Evolutionary conservation across 2,888 invertebrate genomes (phyloP).

Genomic region (Congeria kusceri): DNA sequence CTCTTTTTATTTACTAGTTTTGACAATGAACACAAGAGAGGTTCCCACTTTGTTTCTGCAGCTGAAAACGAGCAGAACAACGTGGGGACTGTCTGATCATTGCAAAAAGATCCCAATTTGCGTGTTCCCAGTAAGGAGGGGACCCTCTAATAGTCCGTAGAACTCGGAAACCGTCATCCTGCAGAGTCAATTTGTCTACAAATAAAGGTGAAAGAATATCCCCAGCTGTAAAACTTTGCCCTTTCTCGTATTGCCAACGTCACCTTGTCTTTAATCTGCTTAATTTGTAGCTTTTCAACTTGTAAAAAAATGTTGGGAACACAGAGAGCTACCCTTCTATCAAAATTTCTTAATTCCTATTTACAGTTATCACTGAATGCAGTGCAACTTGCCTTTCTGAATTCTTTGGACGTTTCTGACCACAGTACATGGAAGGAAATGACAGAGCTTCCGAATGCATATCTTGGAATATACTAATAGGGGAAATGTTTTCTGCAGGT

Average conservation of each 20-base stretch:
- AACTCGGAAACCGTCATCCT: slow-evolving; percentile 46
- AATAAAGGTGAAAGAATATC: slow-evolving; percentile 29
- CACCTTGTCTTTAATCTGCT: slow-evolving; percentile 40
- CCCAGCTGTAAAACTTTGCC: slow-evolving; percentile 34
- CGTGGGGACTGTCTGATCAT: slow-evolving; percentile 56
- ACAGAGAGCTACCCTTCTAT: slow-evolving; percentile 39
- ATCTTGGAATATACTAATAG: slow-evolving; percentile 26
- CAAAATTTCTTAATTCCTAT: slow-evolving; percentile 38
- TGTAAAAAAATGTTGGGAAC: slow-evolving; percentile 39
- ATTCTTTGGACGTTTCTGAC: slow-evolving; percentile 18
- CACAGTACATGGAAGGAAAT: slow-evolving; percentile 43
- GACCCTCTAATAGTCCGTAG: slow-evolving; percentile 41
- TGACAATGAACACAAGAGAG: slow-evolving; percentile 23
- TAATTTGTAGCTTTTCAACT: slow-evolving; percentile 37
- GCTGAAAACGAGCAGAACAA: slow-evolving; percentile 54
- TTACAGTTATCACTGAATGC: slow-evolving; percentile 40
- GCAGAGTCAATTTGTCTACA: slow-evolving; percentile 41
- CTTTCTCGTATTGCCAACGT: slow-evolving; percentile 31
- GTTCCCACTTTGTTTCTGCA: slow-evolving; percentile 45
- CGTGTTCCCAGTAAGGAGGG: slow-evolving; percentile 53
- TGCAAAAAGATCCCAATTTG: slow-evolving; percentile 54
- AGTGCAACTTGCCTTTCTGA: slow-evolving; percentile 29
- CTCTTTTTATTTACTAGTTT: slow-evolving; percentile 38
- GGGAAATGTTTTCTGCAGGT: slow-evolving; percentile 39
- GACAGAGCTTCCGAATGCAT: slow-evolving; percentile 29